A percentile compares a stretch with the other conserved stretches of the same genome.
Conservation (phyloP, 1,140 invertebrate genomes). For the Aradophagus sp. region DNA sequence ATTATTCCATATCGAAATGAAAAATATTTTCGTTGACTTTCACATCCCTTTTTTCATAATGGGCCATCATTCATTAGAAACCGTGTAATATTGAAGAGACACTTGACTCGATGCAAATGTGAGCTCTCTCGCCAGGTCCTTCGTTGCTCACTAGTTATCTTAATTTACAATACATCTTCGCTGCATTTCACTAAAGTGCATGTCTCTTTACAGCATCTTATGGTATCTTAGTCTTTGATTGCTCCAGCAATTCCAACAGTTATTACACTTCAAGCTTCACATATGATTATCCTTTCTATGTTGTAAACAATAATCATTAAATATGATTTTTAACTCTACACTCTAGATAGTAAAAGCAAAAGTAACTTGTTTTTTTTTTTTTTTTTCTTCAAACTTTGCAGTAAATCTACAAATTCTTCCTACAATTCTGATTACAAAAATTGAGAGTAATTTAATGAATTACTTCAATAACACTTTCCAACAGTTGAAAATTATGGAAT, state of each 20-base stretch:
- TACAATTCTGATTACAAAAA: neutral
- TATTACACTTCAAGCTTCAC: constrained; percentile 30
- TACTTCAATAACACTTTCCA: too few relatives aligned
- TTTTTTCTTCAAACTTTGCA: too few relatives aligned
- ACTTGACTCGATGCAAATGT: constrained; percentile 13
- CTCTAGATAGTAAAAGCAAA: neutral
- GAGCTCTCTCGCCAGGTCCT: constrained; percentile 25
- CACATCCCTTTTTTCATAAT: too few relatives aligned
- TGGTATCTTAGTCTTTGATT: constrained; percentile 63
- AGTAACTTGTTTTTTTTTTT: neutral
- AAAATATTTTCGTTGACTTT: too few relatives aligned
- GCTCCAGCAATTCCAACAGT: constrained; percentile 70
- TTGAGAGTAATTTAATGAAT: too few relatives aligned
- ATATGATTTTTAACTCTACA: constrained; percentile 16
- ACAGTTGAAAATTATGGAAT: too few relatives aligned
- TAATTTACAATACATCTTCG: constrained; percentile 35
- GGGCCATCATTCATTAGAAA: too few relatives aligned
- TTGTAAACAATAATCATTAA: too few relatives aligned
- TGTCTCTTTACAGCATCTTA: constrained; percentile 49
- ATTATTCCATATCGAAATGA: too few relatives aligned
- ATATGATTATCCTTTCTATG: constrained; percentile 5
- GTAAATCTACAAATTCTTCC: too few relatives aligned
- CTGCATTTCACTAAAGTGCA: constrained; percentile 40
- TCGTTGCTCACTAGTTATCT: constrained; percentile 60
- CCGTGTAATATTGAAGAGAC: constrained; percentile 51